phyloP scores from a whole-genome alignment of 2,888 invertebrate species.

The Carpatolechia fugitivella region DNA sequence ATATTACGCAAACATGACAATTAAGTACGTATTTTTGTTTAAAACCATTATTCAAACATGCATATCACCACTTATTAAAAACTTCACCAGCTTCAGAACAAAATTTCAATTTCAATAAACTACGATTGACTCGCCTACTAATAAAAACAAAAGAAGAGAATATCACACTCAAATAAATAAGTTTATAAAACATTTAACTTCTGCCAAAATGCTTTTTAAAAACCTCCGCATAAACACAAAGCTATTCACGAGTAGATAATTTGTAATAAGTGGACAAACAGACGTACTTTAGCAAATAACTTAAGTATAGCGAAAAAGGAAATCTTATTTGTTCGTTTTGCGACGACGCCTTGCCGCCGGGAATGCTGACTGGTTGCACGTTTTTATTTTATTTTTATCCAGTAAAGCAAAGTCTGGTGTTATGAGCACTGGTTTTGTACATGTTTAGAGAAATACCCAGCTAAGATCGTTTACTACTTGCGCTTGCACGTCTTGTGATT shows the following conservation, averaged over 20 bases:
- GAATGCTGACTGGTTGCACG: conserved; percentile 47
- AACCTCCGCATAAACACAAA: not conserved
- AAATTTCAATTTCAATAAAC: too few relatives aligned
- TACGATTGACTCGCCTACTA: too few relatives aligned
- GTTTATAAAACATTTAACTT: too few relatives aligned
- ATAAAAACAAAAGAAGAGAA: too few relatives aligned
- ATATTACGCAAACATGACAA: too few relatives aligned
- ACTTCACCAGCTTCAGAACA: too few relatives aligned
- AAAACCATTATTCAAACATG: too few relatives aligned
- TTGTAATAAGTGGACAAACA: not conserved
- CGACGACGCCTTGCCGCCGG: conserved; percentile 54
- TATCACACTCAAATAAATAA: too few relatives aligned
- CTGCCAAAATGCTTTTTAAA: not conserved
- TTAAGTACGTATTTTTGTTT: too few relatives aligned
- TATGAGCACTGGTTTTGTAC: conserved; percentile 58
- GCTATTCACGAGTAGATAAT: conserved; percentile 25
- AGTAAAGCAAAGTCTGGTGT: conserved; percentile 55
- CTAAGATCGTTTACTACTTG: not conserved
- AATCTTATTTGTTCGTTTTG: conserved; percentile 65
- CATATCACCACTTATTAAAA: too few relatives aligned
- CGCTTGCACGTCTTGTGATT: not conserved
- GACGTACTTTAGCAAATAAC: not conserved
- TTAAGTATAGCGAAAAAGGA: conserved; percentile 32
- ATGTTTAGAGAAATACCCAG: conserved; percentile 4
- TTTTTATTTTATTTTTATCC: conserved; percentile 53